These are phyloP conservation scores for Gallinago undulata DNA, from an alignment of 2,113 vertebrate species.

Conservation along the genomic window DNA sequence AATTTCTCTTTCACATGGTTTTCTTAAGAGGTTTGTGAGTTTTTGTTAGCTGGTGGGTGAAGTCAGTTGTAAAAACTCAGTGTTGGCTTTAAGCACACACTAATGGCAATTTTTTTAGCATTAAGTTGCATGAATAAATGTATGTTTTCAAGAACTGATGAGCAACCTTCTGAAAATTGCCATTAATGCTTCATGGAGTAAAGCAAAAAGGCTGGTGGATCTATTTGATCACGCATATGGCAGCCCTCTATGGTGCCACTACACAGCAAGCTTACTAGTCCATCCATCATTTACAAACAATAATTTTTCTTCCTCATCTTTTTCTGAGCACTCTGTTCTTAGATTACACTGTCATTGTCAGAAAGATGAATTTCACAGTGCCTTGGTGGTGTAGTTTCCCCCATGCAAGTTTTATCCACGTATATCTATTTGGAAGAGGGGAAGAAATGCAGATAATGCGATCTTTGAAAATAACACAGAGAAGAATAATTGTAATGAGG, in stretches of 20 bases:
- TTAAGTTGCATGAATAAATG: neutral
- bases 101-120: neutral
- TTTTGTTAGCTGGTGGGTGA: neutral
- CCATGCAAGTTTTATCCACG: neutral
- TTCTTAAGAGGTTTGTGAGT: neutral
- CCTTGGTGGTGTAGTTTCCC: neutral
- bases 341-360: neutral
- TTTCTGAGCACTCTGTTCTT: neutral
- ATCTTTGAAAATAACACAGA: neutral
- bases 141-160: neutral
- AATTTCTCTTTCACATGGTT: neutral
- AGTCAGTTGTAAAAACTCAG: neutral
- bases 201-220: neutral
- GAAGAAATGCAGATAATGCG: neutral
- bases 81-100: neutral
- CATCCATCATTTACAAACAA: neutral
- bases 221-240: neutral
- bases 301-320: neutral
- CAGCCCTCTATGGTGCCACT: neutral
- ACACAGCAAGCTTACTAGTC: neutral
- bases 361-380: neutral
- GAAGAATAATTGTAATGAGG: neutral
- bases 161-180: neutral
- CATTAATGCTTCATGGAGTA: neutral
- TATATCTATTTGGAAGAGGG: neutral